These are phyloP conservation scores for Anoura caudifer DNA, from an alignment of 2,113 vertebrate species.

Conservation along the genomic window DNA sequence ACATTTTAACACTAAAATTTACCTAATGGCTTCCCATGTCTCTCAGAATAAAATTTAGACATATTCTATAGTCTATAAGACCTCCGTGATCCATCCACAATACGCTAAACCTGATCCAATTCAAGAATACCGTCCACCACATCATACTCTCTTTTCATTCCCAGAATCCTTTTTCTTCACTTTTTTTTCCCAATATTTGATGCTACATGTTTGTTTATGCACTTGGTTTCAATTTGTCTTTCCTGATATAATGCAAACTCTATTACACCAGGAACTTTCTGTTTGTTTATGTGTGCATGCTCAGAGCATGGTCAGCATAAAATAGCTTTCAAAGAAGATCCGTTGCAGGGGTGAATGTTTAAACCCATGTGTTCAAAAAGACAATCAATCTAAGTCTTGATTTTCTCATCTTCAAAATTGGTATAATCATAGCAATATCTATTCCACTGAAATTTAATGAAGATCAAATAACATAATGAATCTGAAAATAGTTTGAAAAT, in stretches of 20 bases:
- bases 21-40: background rate
- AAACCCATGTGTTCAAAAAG: slow-evolving; percentile 34
- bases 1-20: background rate
- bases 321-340: background rate
- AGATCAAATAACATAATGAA: slow-evolving; percentile 9
- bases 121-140: background rate
- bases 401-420: slow-evolving; percentile 42
- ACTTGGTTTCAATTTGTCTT: background rate
- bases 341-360: slow-evolving; percentile 49
- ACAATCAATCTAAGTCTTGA: background rate
- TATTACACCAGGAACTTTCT: background rate
- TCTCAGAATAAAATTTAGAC: background rate
- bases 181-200: background rate
- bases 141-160: background rate
- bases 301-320: background rate
- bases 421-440: slow-evolving; percentile 21
- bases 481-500: slow-evolving; percentile 10
- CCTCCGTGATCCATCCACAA: background rate
- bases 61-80: background rate
- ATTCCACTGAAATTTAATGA: slow-evolving; percentile 32
- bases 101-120: background rate
- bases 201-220: background rate
- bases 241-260: background rate
- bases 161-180: background rate
- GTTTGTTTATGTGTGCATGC: background rate